Conservation (phyloP, 2,888 invertebrate species). For the Megastigmus dorsalis region DNA sequence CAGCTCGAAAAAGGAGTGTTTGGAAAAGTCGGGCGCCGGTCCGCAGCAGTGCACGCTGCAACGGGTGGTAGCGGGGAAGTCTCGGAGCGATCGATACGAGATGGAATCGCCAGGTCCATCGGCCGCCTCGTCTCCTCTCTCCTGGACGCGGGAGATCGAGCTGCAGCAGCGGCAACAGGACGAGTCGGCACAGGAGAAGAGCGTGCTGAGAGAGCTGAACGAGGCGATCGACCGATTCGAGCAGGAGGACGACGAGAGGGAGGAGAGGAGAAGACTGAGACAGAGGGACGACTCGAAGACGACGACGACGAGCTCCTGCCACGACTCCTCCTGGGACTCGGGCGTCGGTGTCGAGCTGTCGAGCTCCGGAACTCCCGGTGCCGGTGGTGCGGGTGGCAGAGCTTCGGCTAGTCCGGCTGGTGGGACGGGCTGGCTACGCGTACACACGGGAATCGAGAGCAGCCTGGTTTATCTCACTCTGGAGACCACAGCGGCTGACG, state of each 20-base stretch:
- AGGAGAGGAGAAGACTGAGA: slow-evolving; percentile 16
- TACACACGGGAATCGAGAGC: slow-evolving; percentile 79
- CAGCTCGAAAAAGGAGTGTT: background rate
- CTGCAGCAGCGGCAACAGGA: slow-evolving; percentile 42
- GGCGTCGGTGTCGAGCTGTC: slow-evolving; percentile 76
- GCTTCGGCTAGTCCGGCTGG: no score
- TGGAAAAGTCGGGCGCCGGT: background rate
- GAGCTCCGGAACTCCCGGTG: background rate
- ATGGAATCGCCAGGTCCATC: background rate
- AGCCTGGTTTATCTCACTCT: slow-evolving; percentile 78
- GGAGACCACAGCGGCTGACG: slow-evolving; percentile 77
- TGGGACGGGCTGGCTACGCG: slow-evolving; percentile 79
- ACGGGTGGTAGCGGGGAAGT: background rate
- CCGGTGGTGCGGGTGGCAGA: background rate
- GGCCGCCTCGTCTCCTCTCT: background rate
- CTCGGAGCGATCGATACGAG: background rate
- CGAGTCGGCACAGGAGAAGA: slow-evolving; percentile 42
- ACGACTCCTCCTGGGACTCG: slow-evolving; percentile 72
- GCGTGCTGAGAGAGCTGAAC: slow-evolving; percentile 67
- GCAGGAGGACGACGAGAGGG: slow-evolving; percentile 58
- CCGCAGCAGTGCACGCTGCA: background rate
- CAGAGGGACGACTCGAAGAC: slow-evolving; percentile 35
- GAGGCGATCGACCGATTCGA: slow-evolving; percentile 70
- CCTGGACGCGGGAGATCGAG: background rate
- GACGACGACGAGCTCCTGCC: slow-evolving; percentile 63